These are phyloP conservation scores for Galerucella calmariensis DNA, from an alignment of 2,888 invertebrate species.

Conservation along the genomic window DNA sequence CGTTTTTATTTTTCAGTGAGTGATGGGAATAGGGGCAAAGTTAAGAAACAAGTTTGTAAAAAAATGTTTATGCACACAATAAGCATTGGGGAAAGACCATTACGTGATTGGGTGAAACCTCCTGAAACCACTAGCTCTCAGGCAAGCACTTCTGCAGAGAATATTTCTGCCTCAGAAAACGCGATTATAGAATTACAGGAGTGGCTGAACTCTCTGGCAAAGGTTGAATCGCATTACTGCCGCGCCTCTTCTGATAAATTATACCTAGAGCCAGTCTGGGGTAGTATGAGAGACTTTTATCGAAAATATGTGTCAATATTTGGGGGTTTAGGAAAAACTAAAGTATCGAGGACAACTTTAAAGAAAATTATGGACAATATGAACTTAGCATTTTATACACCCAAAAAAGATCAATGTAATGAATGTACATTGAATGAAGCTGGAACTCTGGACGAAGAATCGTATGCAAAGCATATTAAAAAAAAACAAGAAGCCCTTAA, in stretches of 20 bases:
- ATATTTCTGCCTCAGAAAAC: neutral
- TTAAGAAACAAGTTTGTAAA: neutral
- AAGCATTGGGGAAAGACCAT: neutral
- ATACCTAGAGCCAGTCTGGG: slow-evolving; percentile 21
- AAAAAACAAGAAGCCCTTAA: slow-evolving; percentile 5
- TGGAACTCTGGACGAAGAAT: slow-evolving; percentile 9
- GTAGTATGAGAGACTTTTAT: slow-evolving; percentile 11
- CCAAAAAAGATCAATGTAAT: slow-evolving; percentile 12
- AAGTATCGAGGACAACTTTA: neutral
- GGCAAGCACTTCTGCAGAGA: neutral
- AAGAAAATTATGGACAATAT: neutral
- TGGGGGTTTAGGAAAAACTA: slow-evolving; percentile 8
- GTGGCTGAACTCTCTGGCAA: slow-evolving; percentile 13
- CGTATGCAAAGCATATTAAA: slow-evolving; percentile 9
- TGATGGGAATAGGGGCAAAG: too few relatives aligned
- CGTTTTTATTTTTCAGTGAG: too few relatives aligned
- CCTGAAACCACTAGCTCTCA: neutral
- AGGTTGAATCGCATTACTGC: slow-evolving; percentile 24
- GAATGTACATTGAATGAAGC: neutral
- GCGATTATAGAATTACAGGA: neutral
- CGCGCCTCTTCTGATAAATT: neutral
- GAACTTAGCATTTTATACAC: slow-evolving; percentile 5
- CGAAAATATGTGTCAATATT: neutral
- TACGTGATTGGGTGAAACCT: neutral
- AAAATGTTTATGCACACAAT: neutral